A percentile compares a stretch with the other conserved stretches of the same genome.
These are phyloP conservation scores for Watsonalla binaria DNA, from an alignment of 2,888 invertebrate species.

Conservation along the genomic window DNA sequence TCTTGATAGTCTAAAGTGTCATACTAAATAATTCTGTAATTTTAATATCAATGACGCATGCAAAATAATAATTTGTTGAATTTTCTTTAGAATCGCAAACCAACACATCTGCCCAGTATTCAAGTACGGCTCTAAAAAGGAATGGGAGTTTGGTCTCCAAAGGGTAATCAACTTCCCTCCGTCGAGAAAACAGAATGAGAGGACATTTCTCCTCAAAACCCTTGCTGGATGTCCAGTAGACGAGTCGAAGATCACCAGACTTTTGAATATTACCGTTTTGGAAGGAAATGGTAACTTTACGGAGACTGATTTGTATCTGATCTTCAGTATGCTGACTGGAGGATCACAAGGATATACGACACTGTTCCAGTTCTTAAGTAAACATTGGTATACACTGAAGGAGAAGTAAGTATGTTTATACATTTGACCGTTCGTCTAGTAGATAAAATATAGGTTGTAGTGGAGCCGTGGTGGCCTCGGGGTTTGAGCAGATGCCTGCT, in stretches of 20 bases:
- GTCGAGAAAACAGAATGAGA: conserved; percentile 83
- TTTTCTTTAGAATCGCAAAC: conserved; percentile 81
- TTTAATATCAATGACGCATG: too few species aligned
- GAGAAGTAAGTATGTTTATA: conserved; percentile 73
- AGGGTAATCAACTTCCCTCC: conserved; percentile 86
- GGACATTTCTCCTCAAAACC: conserved; percentile 87
- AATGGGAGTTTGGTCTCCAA: conserved; percentile 90
- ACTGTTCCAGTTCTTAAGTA: conserved; percentile 83
- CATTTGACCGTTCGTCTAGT: conserved; percentile 2
- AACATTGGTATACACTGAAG: conserved; percentile 84
- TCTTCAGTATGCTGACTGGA: conserved; percentile 86
- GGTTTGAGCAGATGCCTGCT: too few species aligned
- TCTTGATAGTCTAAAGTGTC: too few species aligned
- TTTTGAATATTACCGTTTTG: conserved; percentile 83
- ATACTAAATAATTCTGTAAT: too few species aligned
- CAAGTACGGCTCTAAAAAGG: conserved; percentile 87
- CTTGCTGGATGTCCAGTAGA: conserved; percentile 89
- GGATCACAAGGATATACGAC: conserved; percentile 84
- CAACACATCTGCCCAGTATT: conserved; percentile 89
- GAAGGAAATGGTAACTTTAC: conserved; percentile 85
- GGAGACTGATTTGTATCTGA: conserved; percentile 85
- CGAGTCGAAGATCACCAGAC: conserved; percentile 80
- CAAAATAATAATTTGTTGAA: neutral
- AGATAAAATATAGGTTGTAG: too few species aligned
- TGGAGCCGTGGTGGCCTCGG: too few species aligned